These are phyloP conservation scores for Melanogrammus aeglefinus DNA, from an alignment of 2,797 vertebrate genomes.

Conservation along the genomic window DNA sequence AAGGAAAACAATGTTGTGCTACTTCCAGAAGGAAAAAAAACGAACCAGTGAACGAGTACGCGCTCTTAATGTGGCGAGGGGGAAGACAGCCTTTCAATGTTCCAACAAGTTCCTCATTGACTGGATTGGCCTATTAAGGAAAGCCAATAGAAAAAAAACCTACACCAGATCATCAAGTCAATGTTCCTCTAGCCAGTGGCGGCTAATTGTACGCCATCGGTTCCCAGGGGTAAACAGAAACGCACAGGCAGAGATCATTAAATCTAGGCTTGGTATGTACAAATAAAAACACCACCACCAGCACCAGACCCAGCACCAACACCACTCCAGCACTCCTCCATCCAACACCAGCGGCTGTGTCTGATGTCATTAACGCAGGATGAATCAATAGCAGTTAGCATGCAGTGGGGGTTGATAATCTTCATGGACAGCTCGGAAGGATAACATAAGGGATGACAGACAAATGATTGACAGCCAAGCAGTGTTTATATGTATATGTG, in stretches of 20 bases:
- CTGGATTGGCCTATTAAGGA: conserved; percentile 8
- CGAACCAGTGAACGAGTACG: not conserved
- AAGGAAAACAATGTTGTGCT: not conserved
- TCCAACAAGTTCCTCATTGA: conserved; percentile 28
- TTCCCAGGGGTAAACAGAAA: conserved; percentile 28
- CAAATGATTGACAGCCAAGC: conserved; percentile 29
- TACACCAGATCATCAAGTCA: conserved; percentile 21
- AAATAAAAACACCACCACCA: conserved; percentile 1
- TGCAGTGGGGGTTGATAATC: conserved; percentile 41
- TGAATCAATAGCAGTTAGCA: conserved; percentile 58
- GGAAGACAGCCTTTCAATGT: no score
- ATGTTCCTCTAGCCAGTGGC: conserved; percentile 28
- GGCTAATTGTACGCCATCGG: conserved; percentile 38
- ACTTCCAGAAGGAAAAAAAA: not conserved
- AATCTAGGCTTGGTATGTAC: conserved; percentile 3
- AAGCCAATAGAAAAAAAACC: not conserved
- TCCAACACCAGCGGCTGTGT: conserved; percentile 26
- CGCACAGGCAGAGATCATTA: conserved; percentile 36
- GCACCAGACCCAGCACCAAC: conserved; percentile 11
- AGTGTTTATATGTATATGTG: conserved; percentile 16
- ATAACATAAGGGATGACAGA: conserved; percentile 29
- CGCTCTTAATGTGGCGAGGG: not conserved
- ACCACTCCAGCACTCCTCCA: conserved; percentile 16
- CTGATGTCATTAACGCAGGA: conserved; percentile 54
- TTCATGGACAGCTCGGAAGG: conserved; percentile 30